A percentile compares a stretch with the other conserved stretches of the same genome.
Evolutionary conservation across 1,140 invertebrate genomes (phyloP).

Genomic region (Conus ventricosus): DNA sequence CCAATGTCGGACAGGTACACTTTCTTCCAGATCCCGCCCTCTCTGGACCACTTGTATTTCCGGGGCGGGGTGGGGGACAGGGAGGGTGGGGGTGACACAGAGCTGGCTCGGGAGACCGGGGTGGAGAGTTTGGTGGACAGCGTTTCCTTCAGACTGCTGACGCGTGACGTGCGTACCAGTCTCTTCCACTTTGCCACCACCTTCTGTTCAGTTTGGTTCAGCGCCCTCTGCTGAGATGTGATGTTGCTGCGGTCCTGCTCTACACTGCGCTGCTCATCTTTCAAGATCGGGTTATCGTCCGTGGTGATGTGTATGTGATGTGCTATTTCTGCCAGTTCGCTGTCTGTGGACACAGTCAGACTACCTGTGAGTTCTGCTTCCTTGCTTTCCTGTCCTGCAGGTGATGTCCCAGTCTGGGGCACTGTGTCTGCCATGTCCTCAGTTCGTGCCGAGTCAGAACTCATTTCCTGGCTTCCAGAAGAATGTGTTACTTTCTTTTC

Average conservation of each 20-base stretch:
- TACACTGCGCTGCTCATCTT: not conserved
- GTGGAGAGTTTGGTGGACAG: slow-evolving; percentile 32
- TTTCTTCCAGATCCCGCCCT: slow-evolving; percentile 45
- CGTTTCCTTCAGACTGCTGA: slow-evolving; percentile 29
- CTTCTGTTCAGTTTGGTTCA: not conserved
- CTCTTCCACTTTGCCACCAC: slow-evolving; percentile 41
- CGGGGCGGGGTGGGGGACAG: slow-evolving; percentile 40
- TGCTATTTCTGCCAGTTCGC: not conserved
- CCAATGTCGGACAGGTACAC: slow-evolving; percentile 33
- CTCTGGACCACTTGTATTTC: slow-evolving; percentile 47
- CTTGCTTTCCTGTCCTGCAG: not conserved
- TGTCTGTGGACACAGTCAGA: not conserved
- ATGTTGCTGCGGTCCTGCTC: not conserved
- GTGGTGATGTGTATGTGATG: not conserved
- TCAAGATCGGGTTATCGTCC: not conserved
- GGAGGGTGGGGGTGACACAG: slow-evolving; percentile 18
- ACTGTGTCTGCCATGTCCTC: not conserved
- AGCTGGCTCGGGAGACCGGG: not conserved
- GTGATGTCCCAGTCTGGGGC: not conserved
- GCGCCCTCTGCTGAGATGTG: not conserved
- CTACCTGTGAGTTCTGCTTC: not conserved
- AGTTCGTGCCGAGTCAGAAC: not conserved
- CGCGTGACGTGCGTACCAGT: slow-evolving; percentile 36
- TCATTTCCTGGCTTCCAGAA: not conserved
- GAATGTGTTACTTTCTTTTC: not conserved